Evolutionary conservation across 2,113 vertebrate species (phyloP), one percentile per base, ranked within the genome.

Genomic region (Gnathonemus echidnorhynchus): DNA sequence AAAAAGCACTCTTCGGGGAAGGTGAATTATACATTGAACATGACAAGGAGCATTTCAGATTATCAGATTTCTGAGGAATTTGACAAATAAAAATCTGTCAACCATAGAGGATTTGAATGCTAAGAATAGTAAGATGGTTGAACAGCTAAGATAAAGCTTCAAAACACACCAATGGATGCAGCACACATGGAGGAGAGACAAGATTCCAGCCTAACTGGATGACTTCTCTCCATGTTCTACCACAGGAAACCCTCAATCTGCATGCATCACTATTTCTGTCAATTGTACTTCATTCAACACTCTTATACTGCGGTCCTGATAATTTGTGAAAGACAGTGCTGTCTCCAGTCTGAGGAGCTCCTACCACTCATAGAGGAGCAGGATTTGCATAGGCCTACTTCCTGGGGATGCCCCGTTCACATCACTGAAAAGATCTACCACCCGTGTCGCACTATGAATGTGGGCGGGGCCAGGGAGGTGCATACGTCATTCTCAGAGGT

Each of bases 401-500:
- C 35, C 39, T 8, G 13, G 13, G 17, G 74, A 19, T 8, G 35
- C 31, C 31, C 13, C 0, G 74, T 17, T 42, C 13, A 80, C 74
- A 80, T 80, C 35, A 42, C 74, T 80, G 35, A 35, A 80, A 39
- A 35, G 35, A 80, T 17, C 13, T 2, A 8, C 5, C 15, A 11
- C 74, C 11, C 17, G 2, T 42, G 74, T 19, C 35, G 17, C 5
- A 19, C 19, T 17, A 17, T 6, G 35, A 2, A 80, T 5, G 84
- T 19, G 27, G 50, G 24, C 17, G 42, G 27, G 39, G 24, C 15
- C 10, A 0, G 5, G 7, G 5, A 48, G 13, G 9, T 66, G 95
- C 98, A 95, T 93, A 98, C 98, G 0, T 99, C 98, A 0, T 99
- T 99, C 95, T 99, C 98, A 0, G 98, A 99, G 62, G 98, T 98